These are phyloP conservation scores for Pristionchus mayeri DNA, from an alignment of 2,888 invertebrate genomes.

Conservation along the genomic window DNA sequence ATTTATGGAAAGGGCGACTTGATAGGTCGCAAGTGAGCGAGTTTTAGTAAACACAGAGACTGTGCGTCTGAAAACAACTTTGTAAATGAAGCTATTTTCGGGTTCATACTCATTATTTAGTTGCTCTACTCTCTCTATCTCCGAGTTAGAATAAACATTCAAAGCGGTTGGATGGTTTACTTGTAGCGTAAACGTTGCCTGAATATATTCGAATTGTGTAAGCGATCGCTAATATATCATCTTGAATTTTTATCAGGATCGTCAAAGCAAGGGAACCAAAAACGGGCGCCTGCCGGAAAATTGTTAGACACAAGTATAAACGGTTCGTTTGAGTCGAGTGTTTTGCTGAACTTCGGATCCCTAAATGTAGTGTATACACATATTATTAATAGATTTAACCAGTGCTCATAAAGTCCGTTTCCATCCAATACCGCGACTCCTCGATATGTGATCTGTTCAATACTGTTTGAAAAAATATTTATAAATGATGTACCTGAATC, in stretches of 20 bases:
- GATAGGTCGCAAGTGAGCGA: neutral
- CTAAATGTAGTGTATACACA: neutral
- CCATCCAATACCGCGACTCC: neutral
- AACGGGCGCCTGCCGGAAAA: neutral
- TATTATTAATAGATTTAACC: neutral
- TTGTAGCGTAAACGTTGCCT: neutral
- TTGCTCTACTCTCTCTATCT: neutral
- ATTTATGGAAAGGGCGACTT: neutral
- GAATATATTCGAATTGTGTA: neutral
- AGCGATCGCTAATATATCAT: neutral
- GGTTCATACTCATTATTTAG: neutral
- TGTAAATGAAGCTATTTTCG: too few species aligned
- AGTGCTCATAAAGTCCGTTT: neutral
- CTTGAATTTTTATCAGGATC: neutral
- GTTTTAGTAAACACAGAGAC: neutral
- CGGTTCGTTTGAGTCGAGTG: neutral
- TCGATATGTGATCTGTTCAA: neutral
- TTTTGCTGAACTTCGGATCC: conserved; percentile 5
- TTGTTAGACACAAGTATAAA: neutral
- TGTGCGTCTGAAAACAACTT: neutral
- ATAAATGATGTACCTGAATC: neutral
- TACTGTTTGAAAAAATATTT: neutral
- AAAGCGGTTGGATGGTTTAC: neutral
- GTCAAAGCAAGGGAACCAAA: neutral
- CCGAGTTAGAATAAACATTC: neutral